Base-by-base conservation (phyloP, 2,888 invertebrate genomes). In the Xestia rhomboidea region DNA sequence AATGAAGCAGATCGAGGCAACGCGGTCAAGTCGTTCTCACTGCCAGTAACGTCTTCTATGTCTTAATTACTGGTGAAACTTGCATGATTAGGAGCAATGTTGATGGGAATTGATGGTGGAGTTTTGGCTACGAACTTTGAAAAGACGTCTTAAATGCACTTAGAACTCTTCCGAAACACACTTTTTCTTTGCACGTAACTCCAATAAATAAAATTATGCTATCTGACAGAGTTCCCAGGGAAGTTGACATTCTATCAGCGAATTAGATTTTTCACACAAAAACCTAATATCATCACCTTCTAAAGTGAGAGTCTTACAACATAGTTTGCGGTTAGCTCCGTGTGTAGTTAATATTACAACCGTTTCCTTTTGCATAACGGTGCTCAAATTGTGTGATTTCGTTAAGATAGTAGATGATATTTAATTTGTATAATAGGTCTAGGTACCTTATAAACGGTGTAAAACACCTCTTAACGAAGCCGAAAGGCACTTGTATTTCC, bases 1-100 rank as follows among this genome's bases (percentile, higher is more conserved):
- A 87, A 80, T 85, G 83, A 18, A 21, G 13, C 1, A 11, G 30
- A 85, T 71, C 62, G 74, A 86, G 79, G 83, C 68, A 81, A 88
- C 57, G 67, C 83, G 88, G 88, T 88, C 79, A 78, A 21, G 11
- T 7, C 70, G 70, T 83, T 87, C 87, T 70, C 87, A 87, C 73
- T 82, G 67, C 49, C 46, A 46, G 74, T 44, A 54, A 30, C 41
- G 30, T 34, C 44, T 71, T 24, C 13, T 38, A 27, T 60, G 51
- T 60, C 84, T 84, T 82, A 76, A 74, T 81, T 84, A 80, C 67
- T 38, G 68, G 83, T 57, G 73, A 81, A 83, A 85, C 71, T 24
- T 24, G 34, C 2, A 3, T 71, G 24, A 60, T 54, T 62, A 46
- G 46, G 60, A 49, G 60, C 18, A 4, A 38, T 44, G 13, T 2